A percentile compares a stretch with the other conserved stretches of the same genome.
phyloP scores from a whole-genome alignment of 2,797 vertebrate species.

The Clarias platycephalus region DNA sequence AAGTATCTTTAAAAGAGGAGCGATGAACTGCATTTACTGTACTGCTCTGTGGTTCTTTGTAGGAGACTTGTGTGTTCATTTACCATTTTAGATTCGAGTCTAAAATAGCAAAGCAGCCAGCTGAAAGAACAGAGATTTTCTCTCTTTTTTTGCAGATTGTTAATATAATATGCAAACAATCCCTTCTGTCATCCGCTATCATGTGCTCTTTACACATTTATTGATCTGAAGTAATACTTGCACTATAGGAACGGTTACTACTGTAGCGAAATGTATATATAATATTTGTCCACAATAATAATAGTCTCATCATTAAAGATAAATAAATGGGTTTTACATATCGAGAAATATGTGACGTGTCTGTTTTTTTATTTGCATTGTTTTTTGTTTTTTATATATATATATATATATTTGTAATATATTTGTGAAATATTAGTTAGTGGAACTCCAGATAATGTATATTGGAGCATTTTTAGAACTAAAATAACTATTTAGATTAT shows the following conservation, averaged over 20 bases:
- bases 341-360: constrained; percentile 9
- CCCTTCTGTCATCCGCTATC: constrained; percentile 13
- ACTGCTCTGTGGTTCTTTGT: constrained; percentile 24
- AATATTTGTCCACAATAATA: constrained; percentile 33
- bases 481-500: no score
- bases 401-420: background rate
- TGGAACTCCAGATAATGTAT: background rate
- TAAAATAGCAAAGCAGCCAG: constrained; percentile 2
- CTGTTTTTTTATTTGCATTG: background rate
- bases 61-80: constrained; percentile 24
- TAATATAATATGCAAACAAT: constrained; percentile 47
- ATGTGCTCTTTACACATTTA: constrained; percentile 29
- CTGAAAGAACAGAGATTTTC: background rate
- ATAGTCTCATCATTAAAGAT: constrained; percentile 34
- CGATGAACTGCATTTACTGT: background rate
- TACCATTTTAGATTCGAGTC: constrained; percentile 4
- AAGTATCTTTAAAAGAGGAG: background rate
- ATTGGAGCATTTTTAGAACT: background rate
- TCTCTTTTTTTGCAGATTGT: constrained; percentile 30
- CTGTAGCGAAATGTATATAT: constrained; percentile 51
- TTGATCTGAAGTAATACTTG: constrained; percentile 35
- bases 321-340: constrained; percentile 47
- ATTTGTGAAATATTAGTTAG: background rate
- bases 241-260: constrained; percentile 38
- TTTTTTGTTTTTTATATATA: background rate